Conservation (phyloP, 2,113 vertebrate species). For the Aphyosemion australe region DNA sequence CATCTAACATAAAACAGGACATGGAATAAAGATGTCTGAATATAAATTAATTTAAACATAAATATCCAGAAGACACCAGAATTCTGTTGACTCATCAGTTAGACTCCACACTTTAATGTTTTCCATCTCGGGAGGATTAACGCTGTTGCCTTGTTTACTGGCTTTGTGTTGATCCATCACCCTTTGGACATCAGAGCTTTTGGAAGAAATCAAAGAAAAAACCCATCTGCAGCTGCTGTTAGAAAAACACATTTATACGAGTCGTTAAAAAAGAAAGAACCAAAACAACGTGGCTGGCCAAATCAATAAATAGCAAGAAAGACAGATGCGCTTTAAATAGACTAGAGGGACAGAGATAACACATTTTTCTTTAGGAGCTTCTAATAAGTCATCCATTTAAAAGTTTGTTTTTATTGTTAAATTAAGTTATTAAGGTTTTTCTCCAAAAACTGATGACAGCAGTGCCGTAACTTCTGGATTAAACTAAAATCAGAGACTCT, state of each 20-base stretch:
- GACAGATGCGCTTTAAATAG: background rate
- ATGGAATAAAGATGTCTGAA: background rate
- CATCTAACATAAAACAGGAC: background rate
- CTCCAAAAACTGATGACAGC: no score
- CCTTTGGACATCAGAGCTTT: background rate
- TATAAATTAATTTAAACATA: background rate
- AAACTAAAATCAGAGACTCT: no score
- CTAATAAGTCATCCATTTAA: no score
- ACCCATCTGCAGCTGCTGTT: background rate
- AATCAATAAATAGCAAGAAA: background rate
- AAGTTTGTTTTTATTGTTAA: no score
- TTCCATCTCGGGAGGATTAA: background rate
- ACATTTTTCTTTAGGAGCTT: no score
- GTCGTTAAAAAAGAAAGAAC: background rate
- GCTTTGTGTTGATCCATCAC: background rate
- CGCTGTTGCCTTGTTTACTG: background rate
- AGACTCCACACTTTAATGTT: background rate
- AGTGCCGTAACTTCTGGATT: no score
- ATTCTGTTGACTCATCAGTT: background rate
- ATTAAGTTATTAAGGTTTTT: no score
- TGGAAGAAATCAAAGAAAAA: background rate
- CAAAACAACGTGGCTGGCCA: background rate
- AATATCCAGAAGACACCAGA: background rate
- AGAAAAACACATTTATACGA: background rate
- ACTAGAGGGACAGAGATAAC: no score